Percentiles rank a stretch among this genome's conserved stretches.
phyloP scores from a whole-genome alignment of 23 tunicate genomes.

The Clavelina lepadiformis region DNA sequence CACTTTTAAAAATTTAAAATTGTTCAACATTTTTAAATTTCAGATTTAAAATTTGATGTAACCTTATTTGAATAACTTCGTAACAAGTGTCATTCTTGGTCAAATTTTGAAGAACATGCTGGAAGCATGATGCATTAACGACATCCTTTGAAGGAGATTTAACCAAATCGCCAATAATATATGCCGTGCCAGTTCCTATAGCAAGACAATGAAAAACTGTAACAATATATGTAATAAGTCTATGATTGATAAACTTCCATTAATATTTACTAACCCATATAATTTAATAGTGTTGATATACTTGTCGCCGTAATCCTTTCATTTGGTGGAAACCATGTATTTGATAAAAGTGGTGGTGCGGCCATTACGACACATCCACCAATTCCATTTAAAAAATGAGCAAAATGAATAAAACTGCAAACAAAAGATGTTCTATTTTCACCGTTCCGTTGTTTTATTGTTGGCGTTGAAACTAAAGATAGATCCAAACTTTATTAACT shows the following conservation, averaged over 20 bases:
- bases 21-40: too few species aligned
- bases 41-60: too few species aligned
- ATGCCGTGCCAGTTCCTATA: slow-evolving; percentile 90
- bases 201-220: too few species aligned
- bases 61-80: too few species aligned
- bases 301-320: slow-evolving; percentile 94
- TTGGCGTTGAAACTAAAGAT: too few species aligned
- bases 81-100: too few species aligned
- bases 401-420: slow-evolving; percentile 78
- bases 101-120: neutral
- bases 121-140: neutral
- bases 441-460: too few species aligned
- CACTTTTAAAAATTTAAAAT: too few species aligned
- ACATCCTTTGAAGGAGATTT: slow-evolving; percentile 29
- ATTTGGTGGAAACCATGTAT: slow-evolving; percentile 83
- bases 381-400: slow-evolving; percentile 79
- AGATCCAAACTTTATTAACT: too few species aligned
- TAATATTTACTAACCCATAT: slow-evolving; percentile 67
- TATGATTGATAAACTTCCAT: too few species aligned
- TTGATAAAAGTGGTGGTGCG: slow-evolving; percentile 74
- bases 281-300: slow-evolving; percentile 71
- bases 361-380: slow-evolving; percentile 93
- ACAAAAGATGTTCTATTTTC: too few species aligned
- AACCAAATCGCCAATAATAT: slow-evolving; percentile 55
- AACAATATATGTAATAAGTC: too few species aligned